Conservation (phyloP, 2,113 vertebrate species). For the Campylomormyrus numenius region DNA sequence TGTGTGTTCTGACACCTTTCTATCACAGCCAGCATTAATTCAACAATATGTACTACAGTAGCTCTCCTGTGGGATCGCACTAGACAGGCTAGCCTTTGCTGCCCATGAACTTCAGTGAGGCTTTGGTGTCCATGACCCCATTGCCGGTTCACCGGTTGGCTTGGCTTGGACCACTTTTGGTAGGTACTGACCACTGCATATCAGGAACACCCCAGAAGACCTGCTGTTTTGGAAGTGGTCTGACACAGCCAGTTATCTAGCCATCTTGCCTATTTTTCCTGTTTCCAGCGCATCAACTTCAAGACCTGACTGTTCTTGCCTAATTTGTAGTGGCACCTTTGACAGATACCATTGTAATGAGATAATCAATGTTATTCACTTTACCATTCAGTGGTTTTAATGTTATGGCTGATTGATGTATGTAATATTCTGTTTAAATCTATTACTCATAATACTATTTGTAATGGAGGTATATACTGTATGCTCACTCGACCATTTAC, state of each 20-base stretch:
- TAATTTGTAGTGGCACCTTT: neutral
- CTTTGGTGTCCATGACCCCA: neutral
- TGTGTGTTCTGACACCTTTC: too few relatives aligned
- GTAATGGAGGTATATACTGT: neutral
- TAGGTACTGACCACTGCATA: neutral
- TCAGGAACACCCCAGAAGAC: too few relatives aligned
- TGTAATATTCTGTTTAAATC: neutral
- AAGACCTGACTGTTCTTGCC: neutral
- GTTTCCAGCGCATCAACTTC: too few relatives aligned
- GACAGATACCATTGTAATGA: neutral
- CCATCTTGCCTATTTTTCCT: neutral
- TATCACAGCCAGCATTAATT: too few relatives aligned
- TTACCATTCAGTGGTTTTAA: too few relatives aligned
- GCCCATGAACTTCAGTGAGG: neutral
- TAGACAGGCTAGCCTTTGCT: too few relatives aligned
- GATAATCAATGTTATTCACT: neutral
- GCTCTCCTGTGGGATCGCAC: too few relatives aligned
- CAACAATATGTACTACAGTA: too few relatives aligned
- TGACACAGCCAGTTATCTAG: neutral
- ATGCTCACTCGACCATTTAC: neutral
- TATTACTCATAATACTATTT: neutral
- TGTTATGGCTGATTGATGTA: neutral
- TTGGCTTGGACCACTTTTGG: neutral
- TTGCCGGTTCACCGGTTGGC: neutral
- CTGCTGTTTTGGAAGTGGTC: neutral